Evolutionary conservation across 2,113 vertebrate species (phyloP), one percentile per base, ranked within the genome.

Genomic region (Upupa epops): DNA sequence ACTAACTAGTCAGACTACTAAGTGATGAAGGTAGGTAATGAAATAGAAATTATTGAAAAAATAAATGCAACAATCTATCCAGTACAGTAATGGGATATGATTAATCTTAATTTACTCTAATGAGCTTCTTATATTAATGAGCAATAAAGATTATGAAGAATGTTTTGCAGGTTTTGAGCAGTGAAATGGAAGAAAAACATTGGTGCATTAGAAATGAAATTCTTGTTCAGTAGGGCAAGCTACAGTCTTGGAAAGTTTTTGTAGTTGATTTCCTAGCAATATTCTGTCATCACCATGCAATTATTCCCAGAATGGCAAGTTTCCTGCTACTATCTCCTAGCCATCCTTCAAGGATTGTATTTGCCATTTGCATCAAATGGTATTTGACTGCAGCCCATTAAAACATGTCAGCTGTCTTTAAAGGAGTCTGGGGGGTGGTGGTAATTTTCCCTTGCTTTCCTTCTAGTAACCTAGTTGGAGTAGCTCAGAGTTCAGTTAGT

Each of bases 71-170:
- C 86, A 16, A 89, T 73, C 51, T 89, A 20, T 83, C 49, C 34
- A 80, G 21, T 84, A 16, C 17, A 88, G 34, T 54, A 31, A 20
- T 51, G 78, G 40, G 74, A 69, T 89, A 45, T 89, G 45, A 76
- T 88, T 95, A 88, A 76, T 42, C 56, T 89, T 91, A n/a, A 72
- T 95, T 96, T 94, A 64, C 52, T 93, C 91, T 85, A 93, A 92
- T 89, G 36, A 87, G 51, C 9, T 45, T 87, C 59, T 78, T 81
- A n/a, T 75, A 72, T 89, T 93, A 94, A 89, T 93, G 64, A 70
- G n/a, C 13, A 69, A 24, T 89, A 81, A 70, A 92, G 76, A 34
- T 72, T 91, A 69, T 7, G 64, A 91, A 87, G 29, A n/a, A 20
- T 72, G 74, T 94, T 93, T 61, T 90, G 60, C 48, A 55, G 20